Base-by-base conservation (phyloP, 1,140 invertebrate species). In the Laupala kohalensis region DNA sequence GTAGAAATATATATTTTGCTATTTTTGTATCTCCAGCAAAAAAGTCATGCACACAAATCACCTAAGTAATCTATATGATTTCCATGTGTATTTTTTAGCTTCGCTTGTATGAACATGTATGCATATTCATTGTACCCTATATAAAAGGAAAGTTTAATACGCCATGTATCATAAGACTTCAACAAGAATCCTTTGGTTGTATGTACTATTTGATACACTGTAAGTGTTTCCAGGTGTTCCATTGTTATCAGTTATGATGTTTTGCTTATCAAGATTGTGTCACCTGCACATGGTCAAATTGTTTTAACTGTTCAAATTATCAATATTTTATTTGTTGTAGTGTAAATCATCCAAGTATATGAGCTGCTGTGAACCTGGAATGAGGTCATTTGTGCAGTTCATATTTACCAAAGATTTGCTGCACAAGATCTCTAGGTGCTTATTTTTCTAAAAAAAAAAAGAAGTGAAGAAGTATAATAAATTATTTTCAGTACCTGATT, bases 401-500 rank as follows among this genome's bases (percentile, higher is more conserved):
- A 53, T 68, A 68, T 27, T 29, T 28, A 68, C 69, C 69, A 70
- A 70, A 70, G 69, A 70, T 63, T 53, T 30, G 63, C 69, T 70
- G 69, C 69, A 70, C 37, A 70, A 53, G 37, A 53, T 70, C 29
- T 28, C 69, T 70, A 62, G 69, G 69, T 62, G 69, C 69, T 63
- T 70, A 70, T 70, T 70, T 70, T 70, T 70, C 13, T 70, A 70
- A 70, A 70, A 27, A 19, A 29, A n/a, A 70, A 53, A 24, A 24
- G 37, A 70, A 28, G 28, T 25, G 24, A 70, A 63, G 28, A 70
- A 70, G 63, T 63, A n/a, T 25, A 66, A 27, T 66, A 66, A 53
- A n/a, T 63, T 63, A 70, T 70, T 70, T 70, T 70, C 25, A 70
- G 69, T 70, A 70, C 69, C 69, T 70, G 69, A 70, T 70, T 25